These are phyloP conservation scores for Drosophila arizonae DNA, from an alignment of 1,140 invertebrate species.

Conservation along the genomic window DNA sequence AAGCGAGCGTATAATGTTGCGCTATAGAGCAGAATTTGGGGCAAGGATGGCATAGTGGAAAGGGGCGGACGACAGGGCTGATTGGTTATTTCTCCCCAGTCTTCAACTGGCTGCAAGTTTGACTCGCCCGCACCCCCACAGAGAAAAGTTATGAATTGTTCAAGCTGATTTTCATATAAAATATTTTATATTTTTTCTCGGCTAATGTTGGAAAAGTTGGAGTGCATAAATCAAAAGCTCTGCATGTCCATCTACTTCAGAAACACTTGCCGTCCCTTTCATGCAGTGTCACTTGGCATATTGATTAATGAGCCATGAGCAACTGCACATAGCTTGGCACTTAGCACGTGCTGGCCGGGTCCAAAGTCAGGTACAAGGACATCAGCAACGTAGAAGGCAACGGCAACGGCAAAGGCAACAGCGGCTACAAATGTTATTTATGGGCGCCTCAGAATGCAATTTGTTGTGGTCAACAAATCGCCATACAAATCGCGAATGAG, in stretches of 20 bases:
- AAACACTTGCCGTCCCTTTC: background rate
- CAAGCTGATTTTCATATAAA: conserved; percentile 23
- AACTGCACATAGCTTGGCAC: conserved; percentile 56
- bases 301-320: conserved; percentile 66
- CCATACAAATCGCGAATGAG: conserved; percentile 58
- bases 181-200: background rate
- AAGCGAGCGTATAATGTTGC: conserved; percentile 60
- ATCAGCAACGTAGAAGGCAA: background rate
- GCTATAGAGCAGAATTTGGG: background rate
- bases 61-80: too few relatives aligned
- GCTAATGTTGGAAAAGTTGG: conserved; percentile 50
- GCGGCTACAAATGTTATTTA: conserved; percentile 65
- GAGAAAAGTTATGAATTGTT: conserved; percentile 49
- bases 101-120: conserved; percentile 33
- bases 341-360: conserved; percentile 70
- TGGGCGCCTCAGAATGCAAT: conserved; percentile 67
- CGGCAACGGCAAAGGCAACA: background rate
- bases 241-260: background rate
- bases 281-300: conserved; percentile 28
- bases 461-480: conserved; percentile 81
- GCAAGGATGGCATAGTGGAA: background rate
- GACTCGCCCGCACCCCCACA: background rate
- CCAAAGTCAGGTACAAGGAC: conserved; percentile 69
- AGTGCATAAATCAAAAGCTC: conserved; percentile 65
- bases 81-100: too few relatives aligned